A percentile compares a stretch with the other conserved stretches of the same genome.
phyloP scores from a whole-genome alignment of 2,888 invertebrate genomes.

The Scaptodrosophila latifasciaeformis region DNA sequence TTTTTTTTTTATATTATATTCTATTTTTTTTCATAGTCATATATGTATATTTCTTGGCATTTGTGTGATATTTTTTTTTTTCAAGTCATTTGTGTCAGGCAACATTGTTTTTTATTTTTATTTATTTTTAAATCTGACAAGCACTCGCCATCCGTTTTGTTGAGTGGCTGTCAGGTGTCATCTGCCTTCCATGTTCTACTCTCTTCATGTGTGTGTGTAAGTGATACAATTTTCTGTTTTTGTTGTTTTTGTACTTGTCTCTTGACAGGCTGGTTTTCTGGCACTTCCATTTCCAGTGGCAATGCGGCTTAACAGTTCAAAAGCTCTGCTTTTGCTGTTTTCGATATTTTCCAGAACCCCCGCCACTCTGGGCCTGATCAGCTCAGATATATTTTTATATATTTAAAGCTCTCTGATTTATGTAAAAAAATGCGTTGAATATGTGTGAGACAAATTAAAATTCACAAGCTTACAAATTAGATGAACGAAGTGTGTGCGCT shows the following conservation, averaged over 20 bases:
- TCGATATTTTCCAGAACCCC: too few relatives aligned
- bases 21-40: background rate
- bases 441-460: too few relatives aligned
- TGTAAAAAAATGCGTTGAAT: too few relatives aligned
- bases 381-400: too few relatives aligned
- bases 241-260: too few relatives aligned
- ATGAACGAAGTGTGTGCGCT: too few relatives aligned
- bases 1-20: slow-evolving; percentile 40
- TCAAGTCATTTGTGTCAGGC: too few relatives aligned
- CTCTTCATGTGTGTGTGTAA: slow-evolving; percentile 25
- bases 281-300: slow-evolving; percentile 11
- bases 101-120: slow-evolving; percentile 33
- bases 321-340: too few relatives aligned
- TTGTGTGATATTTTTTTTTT: slow-evolving; percentile 16
- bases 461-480: too few relatives aligned
- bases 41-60: slow-evolving; percentile 1
- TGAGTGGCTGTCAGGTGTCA: slow-evolving; percentile 65
- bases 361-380: too few relatives aligned
- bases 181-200: slow-evolving; percentile 26
- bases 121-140: slow-evolving; percentile 55
- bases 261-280: too few relatives aligned
- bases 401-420: too few relatives aligned
- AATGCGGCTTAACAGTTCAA: background rate
- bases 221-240: slow-evolving; percentile 35
- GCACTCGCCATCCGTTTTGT: slow-evolving; percentile 42